Conservation (phyloP, 2,797 vertebrate genomes). For the Alca torda region DNA sequence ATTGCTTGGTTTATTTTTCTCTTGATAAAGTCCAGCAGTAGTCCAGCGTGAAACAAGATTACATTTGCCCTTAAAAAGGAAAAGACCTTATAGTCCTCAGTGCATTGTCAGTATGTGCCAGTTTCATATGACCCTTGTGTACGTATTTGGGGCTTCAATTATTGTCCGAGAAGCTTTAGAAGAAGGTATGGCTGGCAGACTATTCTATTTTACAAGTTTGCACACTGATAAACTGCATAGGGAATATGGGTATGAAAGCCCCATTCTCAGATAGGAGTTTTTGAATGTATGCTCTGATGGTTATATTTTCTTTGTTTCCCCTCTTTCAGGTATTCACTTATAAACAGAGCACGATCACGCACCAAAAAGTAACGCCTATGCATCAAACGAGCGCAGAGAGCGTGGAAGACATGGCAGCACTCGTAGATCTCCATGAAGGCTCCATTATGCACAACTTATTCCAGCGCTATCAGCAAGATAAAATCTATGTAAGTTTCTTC, state of each 20-base stretch:
- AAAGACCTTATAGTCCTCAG: background rate
- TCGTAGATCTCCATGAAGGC: conserved; percentile 92
- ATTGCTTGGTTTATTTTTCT: background rate
- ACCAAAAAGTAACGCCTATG: conserved; percentile 92
- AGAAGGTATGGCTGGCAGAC: background rate
- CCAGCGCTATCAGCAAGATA: conserved; percentile 87
- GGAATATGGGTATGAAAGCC: background rate
- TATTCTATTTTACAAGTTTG: background rate
- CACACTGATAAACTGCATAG: background rate
- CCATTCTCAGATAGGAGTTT: background rate
- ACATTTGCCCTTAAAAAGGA: background rate
- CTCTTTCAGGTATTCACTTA: conserved; percentile 91
- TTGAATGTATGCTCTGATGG: background rate
- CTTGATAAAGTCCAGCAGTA: background rate
- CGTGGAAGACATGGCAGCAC: conserved; percentile 93
- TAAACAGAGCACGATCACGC: conserved; percentile 90
- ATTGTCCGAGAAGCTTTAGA: background rate
- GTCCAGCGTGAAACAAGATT: background rate
- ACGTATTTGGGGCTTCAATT: background rate
- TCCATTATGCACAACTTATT: conserved; percentile 95
- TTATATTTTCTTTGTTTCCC: background rate
- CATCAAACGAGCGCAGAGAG: conserved; percentile 81
- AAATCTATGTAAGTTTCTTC: conserved; percentile 89
- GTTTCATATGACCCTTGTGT: background rate
- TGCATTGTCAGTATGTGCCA: background rate